Percentiles rank a stretch among this genome's conserved stretches.
Evolutionary conservation across 2,113 vertebrate species (phyloP).

Genomic region (Phalacrocorax carbo): DNA sequence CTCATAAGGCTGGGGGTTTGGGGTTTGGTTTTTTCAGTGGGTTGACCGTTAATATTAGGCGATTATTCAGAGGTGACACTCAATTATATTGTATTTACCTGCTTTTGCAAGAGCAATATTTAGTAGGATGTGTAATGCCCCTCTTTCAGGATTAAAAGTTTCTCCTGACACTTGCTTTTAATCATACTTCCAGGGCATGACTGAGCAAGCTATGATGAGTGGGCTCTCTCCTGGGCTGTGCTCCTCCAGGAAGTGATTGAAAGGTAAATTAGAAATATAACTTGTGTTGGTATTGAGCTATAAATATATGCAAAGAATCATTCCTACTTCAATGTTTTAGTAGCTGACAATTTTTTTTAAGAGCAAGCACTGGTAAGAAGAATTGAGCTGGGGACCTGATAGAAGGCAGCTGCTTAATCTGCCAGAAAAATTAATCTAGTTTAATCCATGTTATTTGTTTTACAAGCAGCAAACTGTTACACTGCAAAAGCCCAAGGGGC

Average conservation of each 20-base stretch:
- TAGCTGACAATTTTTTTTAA: slow-evolving; percentile 2
- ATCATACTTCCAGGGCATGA: background rate
- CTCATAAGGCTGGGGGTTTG: accelerated
- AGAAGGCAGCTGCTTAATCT: slow-evolving; percentile 15
- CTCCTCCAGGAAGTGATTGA: background rate
- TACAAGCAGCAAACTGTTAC: background rate
- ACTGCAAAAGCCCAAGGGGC: background rate
- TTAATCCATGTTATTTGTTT: slow-evolving; percentile 31
- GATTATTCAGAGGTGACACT: background rate
- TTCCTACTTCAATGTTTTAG: background rate
- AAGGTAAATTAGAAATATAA: slow-evolving; percentile 4
- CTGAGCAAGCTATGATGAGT: background rate
- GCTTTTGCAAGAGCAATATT: background rate
- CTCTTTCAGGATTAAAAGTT: background rate
- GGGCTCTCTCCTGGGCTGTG: background rate
- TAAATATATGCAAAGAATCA: background rate
- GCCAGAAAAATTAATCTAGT: slow-evolving; percentile 1
- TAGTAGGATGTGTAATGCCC: background rate
- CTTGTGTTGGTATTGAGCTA: background rate
- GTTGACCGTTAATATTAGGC: background rate
- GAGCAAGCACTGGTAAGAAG: background rate
- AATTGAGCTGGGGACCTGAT: background rate
- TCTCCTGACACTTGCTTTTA: background rate
- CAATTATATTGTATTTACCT: background rate
- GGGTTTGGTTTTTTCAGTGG: background rate